Evolutionary conservation across 2,113 vertebrate species (phyloP).

Genomic region (Poeciliopsis occidentalis): DNA sequence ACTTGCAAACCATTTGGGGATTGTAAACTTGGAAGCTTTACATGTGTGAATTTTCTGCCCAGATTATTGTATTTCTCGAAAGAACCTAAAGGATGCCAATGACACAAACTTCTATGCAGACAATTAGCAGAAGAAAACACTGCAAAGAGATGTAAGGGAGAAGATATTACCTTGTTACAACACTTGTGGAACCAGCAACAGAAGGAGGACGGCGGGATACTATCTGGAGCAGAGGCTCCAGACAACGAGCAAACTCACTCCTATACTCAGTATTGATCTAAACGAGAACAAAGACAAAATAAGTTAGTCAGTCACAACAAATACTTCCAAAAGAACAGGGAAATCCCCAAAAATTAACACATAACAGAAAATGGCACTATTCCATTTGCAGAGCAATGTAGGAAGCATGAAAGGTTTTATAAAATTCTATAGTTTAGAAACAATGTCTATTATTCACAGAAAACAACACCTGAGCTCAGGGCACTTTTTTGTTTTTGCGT

Average conservation of each 20-base stretch:
- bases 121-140: background rate
- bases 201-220: slow-evolving; percentile 76
- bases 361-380: background rate
- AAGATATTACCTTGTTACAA: slow-evolving; percentile 50
- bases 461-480: background rate
- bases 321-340: background rate
- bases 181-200: slow-evolving; percentile 43
- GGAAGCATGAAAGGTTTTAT: background rate
- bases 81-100: slow-evolving; percentile 15
- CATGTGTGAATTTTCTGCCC: slow-evolving; percentile 54
- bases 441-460: background rate
- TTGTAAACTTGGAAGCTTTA: slow-evolving; percentile 47
- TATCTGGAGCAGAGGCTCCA: slow-evolving; percentile 86
- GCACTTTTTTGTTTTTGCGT: background rate
- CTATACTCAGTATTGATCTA: slow-evolving; percentile 91
- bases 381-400: background rate
- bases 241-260: slow-evolving; percentile 86
- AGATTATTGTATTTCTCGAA: slow-evolving; percentile 44
- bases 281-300: background rate
- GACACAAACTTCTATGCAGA: slow-evolving; percentile 10
- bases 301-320: background rate
- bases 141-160: background rate
- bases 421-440: background rate
- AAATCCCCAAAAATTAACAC: background rate
- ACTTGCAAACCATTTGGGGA: slow-evolving; percentile 50